phyloP scores from a whole-genome alignment of 2,797 vertebrate species.

The Geotrypetes seraphini region DNA sequence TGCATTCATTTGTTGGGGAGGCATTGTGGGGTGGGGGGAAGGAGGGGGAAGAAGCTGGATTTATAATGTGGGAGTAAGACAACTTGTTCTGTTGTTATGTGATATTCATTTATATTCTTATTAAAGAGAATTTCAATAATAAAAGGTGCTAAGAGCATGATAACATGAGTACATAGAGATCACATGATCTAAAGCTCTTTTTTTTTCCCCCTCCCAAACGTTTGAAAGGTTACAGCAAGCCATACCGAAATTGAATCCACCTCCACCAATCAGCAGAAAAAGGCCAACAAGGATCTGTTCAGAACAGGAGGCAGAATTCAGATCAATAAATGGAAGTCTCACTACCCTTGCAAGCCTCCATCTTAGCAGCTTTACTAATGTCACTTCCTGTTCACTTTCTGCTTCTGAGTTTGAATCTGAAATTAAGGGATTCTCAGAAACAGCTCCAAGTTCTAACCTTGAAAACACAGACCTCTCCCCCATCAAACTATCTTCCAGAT shows the following conservation, averaged over 20 bases:
- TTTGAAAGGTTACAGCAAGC: conserved; percentile 47
- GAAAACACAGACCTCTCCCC: conserved; percentile 60
- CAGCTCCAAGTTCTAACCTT: conserved; percentile 41
- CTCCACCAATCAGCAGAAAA: conserved; percentile 60
- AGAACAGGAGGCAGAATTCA: conserved; percentile 35
- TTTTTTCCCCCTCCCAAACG: too few species aligned
- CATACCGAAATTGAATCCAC: conserved; percentile 71
- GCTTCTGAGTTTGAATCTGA: conserved; percentile 51
- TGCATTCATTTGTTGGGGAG: too few species aligned
- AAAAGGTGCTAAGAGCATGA: too few species aligned
- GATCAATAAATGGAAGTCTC: not conserved
- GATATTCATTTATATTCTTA: too few species aligned
- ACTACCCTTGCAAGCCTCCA: conserved; percentile 5
- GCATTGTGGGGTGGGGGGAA: too few species aligned
- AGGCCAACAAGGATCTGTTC: conserved; percentile 64
- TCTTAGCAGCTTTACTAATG: conserved; percentile 53
- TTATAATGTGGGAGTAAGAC: too few species aligned
- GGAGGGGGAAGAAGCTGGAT: too few species aligned
- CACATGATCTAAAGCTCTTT: too few species aligned
- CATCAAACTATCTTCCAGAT: conserved; percentile 43
- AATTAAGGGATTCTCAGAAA: not conserved
- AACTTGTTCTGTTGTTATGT: too few species aligned
- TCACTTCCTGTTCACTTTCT: conserved; percentile 53
- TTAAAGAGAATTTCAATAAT: too few species aligned
- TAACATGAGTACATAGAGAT: too few species aligned